phyloP scores from a whole-genome alignment of 2,113 vertebrate genomes.

The Myrmecophaga tridactyla region DNA sequence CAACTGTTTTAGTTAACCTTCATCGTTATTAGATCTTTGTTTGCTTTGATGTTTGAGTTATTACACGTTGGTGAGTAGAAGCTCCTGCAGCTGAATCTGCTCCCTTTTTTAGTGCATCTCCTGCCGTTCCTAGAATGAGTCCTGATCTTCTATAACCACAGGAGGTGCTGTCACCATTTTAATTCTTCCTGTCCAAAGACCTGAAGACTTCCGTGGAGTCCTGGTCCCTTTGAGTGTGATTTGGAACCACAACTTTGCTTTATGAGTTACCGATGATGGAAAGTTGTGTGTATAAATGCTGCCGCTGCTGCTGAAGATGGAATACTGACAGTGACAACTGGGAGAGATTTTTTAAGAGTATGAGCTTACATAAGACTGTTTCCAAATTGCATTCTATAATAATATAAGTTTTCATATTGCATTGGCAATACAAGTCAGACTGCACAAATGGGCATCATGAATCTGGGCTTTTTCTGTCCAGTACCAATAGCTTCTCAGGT shows the following conservation, averaged over 20 bases:
- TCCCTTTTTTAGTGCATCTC: not conserved
- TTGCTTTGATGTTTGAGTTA: not conserved
- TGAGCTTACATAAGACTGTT: not conserved
- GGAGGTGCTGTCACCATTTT: not conserved
- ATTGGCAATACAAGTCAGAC: not conserved
- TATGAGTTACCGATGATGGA: not conserved
- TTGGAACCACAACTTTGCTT: not conserved
- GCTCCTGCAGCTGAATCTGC: not conserved
- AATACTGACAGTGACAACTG: not conserved
- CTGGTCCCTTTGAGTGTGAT: not conserved
- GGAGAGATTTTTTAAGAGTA: not conserved
- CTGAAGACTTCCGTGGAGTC: not conserved
- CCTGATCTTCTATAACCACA: not conserved
- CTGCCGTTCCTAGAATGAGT: not conserved
- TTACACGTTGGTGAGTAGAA: not conserved
- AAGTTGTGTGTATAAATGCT: too few relatives aligned
- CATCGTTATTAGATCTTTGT: not conserved
- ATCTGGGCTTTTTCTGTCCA: not conserved
- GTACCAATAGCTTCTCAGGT: not conserved
- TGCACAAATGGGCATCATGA: not conserved
- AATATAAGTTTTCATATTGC: not conserved
- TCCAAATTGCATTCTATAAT: not conserved
- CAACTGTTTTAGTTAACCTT: not conserved
- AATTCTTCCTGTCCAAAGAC: not conserved
- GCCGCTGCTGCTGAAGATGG: not conserved